Base-by-base conservation (phyloP, 2,888 invertebrate genomes). In the Tanytarsus gracilentus region DNA sequence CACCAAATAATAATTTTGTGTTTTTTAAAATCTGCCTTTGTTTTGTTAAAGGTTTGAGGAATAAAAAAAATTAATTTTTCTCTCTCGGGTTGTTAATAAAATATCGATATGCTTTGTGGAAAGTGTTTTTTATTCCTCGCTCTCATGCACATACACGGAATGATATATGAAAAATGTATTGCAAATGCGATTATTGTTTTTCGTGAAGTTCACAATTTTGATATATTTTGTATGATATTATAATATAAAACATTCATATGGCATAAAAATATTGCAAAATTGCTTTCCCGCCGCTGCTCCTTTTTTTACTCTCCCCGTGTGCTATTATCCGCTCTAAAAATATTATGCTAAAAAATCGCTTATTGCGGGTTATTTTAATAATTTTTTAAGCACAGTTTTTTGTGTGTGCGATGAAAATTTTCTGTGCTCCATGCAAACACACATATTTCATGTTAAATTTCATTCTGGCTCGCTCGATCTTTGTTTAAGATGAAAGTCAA, bases 61-160 rank as follows among this genome's bases (percentile, higher is more conserved):
- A n/a, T n/a, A n/a, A n/a, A n/a, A n/a, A n/a, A 44, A 44, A 44
- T 44, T 44, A 44, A 44, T 44, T 44, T 44, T 44, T 44, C 33
- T 11, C 6, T 33, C 33, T 33, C 33, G 33, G 9, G 36, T 16
- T 36, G 21, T 44, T 44, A 21, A 21, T 44, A 44, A 44, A 44
- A 44, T 44, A 44, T 44, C 44, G 21, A 44, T 44, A 18, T 44
- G 44, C 44, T 44, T 44, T 44, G 44, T 44, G 44, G 44, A 44
- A 44, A 44, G 44, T 18, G 23, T 44, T 33, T n/a, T 18, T 44
- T n/a, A 18, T 44, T 23, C 23, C 9, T 44, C 23, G 18, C 23
- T 44, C 23, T 39, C 39, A 39, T 16, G 14, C 14, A 39, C n/a
- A 18, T 44, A 11, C 23, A 44, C 11, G 11, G 18, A 18, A 18